These are phyloP conservation scores for Aleiodes sp. DNA, from an alignment of 1,140 invertebrate genomes.

Conservation along the genomic window DNA sequence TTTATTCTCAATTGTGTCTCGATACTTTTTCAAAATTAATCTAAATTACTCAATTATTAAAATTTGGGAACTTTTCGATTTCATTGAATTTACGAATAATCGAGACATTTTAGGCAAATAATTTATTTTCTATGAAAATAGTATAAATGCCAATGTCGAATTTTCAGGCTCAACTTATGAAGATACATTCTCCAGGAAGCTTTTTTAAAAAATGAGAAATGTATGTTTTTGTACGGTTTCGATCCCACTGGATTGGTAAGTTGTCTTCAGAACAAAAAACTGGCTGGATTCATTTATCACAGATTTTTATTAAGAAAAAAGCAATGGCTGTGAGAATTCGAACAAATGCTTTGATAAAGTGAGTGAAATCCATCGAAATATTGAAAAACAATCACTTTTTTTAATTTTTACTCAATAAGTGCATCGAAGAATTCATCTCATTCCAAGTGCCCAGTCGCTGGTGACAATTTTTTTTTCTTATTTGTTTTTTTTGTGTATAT, in stretches of 20 bases:
- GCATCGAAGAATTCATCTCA: neutral
- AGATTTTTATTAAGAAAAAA: conserved; percentile 36
- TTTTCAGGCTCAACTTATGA: conserved; percentile 9
- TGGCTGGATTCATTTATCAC: conserved; percentile 40
- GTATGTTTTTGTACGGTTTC: conserved; percentile 4
- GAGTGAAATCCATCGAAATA: neutral
- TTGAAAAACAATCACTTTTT: neutral
- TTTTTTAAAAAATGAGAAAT: neutral
- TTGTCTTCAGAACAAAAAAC: conserved; percentile 50
- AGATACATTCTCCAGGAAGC: neutral
- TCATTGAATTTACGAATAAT: no score
- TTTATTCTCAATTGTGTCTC: neutral
- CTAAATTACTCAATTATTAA: no score
- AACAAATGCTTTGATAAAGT: neutral
- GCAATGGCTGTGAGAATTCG: neutral
- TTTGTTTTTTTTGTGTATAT: neutral
- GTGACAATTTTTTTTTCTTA: neutral
- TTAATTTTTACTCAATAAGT: neutral
- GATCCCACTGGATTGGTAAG: conserved; percentile 54
- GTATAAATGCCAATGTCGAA: neutral
- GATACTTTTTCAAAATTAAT: no score
- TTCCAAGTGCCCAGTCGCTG: neutral
- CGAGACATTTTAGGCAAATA: no score
- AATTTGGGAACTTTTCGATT: no score
- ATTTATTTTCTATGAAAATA: neutral